Base-by-base conservation (phyloP, 2,888 invertebrate species). In the Merodon equestris region DNA sequence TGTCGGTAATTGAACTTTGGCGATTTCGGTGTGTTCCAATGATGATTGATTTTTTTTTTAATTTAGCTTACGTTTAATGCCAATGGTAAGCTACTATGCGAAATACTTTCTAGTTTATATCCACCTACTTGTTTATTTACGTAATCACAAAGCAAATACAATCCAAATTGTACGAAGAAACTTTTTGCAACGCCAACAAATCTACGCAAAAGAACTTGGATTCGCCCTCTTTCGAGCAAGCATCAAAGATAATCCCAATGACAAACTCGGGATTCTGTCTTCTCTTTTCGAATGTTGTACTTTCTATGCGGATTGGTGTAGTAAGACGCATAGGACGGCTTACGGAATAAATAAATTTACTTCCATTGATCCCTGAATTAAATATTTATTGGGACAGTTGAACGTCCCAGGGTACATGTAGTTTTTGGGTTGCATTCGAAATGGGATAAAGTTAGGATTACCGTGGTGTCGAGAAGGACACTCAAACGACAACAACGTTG, bases 91-190 rank as follows among this genome's bases (percentile, higher is more conserved):
- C 10, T 36, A 9, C 36, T 36, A 9, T 36, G 36, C 36, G 36
- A 36, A 36, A 10, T 9, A 10, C 5, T 36, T 36, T 36, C 7
- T n/a, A 40, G 40, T 40, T 40, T 40, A 40, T 27, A 4, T 27
- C 27, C 27, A 7, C 7, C 27, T 27, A 2, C 2, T 27, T 27
- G 27, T 27, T 3, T 57, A 48, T 34, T 36, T 63, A 51, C 27
- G 17, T 44, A 44, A 51, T 48, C 40, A 27, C 42, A 44, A 38
- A 60, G 60, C 71, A 47, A 63, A 71, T 54, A 71, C 14, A 36
- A 56, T 44, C 63, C 71, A 71, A 71, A 63, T 71, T 71, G 63
- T 14, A 57, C 2, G 36, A 17, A 42, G 13, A 38, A 66, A 48
- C 56, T 48, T 54, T 18, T 10, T 12, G 7, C 34, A 14, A 14